Base-by-base conservation (phyloP, 2,113 vertebrate species). In the Macaca mulatta region DNA sequence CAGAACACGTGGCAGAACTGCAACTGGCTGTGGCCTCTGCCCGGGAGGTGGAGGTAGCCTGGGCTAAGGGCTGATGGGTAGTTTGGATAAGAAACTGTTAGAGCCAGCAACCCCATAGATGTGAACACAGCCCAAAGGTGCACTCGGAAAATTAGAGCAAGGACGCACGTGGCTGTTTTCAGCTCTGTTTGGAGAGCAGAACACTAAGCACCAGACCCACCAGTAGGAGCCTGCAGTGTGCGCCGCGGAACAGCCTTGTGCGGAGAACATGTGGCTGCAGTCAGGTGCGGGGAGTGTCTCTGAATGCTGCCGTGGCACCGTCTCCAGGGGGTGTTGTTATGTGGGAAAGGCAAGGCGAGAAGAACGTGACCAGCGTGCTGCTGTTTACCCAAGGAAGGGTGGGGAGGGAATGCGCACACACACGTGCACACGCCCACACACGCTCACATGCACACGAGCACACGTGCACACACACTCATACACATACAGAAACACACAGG, bases 261-360 rank as follows among this genome's bases (percentile, higher is more conserved):
- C 4, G 32, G 82, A 38, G n/a, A 1, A 10, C 25, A 14, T 0
- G 59, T 3, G 7, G 64, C 50, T 27, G n/a, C 2, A 30, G 43
- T 22, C 17, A 17, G 30, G 45, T 2, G 43, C 35, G 64, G 40
- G 40, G 1, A 7, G 0, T 38, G 2, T n/a, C 78, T 30, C 22
- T 0, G 2, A 1, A 5, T 20, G 69, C 72, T 0, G 43, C 84
- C 23, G 3, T 1, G 23, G 25, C 2, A 0, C 61, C 1, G 27
- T 57, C 50, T 52, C 69, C 80, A 14, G 88, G 80, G 25, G 1
- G 3, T 14, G 25, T 27, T 17, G n/a, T 59, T 48, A 13, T 0
- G 13, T 79, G 64, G 64, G 64, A 67, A 67, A 48, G 32, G 25
- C 27, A 11, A 27, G 38, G 45, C 32, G 0, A 75, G 80, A 22